Evolutionary conservation across 2,888 invertebrate genomes (phyloP), one percentile per base, ranked within the genome.

Genomic region (Gerris lacustris): DNA sequence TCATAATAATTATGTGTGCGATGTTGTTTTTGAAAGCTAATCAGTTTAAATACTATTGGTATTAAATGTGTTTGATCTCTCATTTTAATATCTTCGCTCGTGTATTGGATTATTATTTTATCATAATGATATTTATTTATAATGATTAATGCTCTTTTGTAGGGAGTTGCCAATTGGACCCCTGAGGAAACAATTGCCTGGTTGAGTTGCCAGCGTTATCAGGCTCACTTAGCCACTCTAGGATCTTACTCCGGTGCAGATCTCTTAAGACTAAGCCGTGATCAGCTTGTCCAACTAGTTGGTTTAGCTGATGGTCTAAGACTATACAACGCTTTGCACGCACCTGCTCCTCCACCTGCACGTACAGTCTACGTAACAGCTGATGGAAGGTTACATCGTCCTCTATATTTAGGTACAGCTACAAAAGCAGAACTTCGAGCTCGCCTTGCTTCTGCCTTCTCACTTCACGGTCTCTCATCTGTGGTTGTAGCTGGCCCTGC

Each of bases 251-350:
- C 91, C 62, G 96, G 93, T 18, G 86, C 92, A 31, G 96, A 97
- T 82, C 85, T 97, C 78, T 83, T 96, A 76, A 87, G 94, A 80
- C 83, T 96, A 80, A 90, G 92, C 0, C 87, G 94, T 66, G 94
- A 95, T 74, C 96, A 97, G 81, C 84, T 96, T 63, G 92, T 96
- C 71, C 92, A 96, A 82, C 94, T 97, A 72, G 96, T 95, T 80
- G 96, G 96, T 0, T 83, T 95, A 73, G 91, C 94, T 62, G 96
- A 96, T 80, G 97, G 96, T 6, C 96, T 96, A 72, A 87, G 96
- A 75, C 86, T 96, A 73, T 94, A 88, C 82, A 96, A 96, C 81
- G 90, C 92, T 47, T 82, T 96, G 67, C 92, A 93, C 78, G 87
- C 89, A 76, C 55, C 55, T 4, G 18, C 18, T n/a, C 64, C 64